Conservation (phyloP, 2,113 vertebrate species). For the Orthonyx spaldingii region DNA sequence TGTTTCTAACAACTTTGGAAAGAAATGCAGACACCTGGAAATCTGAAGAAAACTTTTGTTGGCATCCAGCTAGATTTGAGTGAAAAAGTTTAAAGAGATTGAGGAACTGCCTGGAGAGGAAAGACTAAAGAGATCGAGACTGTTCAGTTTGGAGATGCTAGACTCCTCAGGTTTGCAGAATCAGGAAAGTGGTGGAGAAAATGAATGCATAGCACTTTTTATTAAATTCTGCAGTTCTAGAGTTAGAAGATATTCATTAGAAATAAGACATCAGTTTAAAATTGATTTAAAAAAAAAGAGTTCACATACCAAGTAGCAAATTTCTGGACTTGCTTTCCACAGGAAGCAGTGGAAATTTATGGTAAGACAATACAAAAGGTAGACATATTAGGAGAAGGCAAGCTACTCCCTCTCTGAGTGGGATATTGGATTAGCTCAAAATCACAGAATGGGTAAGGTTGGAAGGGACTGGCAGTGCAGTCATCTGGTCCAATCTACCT, state of each 20-base stretch:
- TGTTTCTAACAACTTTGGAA: not conserved
- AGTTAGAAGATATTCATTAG: not conserved
- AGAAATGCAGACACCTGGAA: not conserved
- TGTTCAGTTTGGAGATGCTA: not conserved
- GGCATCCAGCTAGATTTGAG: not conserved
- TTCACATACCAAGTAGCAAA: not conserved
- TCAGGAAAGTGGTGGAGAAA: not conserved
- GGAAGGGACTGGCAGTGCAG: not conserved
- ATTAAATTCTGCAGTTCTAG: not conserved
- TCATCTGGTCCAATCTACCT: not conserved
- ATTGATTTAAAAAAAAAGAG: not conserved
- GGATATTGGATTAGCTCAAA: not conserved
- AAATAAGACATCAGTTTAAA: not conserved
- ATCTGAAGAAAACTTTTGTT: not conserved
- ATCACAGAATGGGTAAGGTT: not conserved
- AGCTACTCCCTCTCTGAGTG: not conserved
- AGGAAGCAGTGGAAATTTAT: not conserved
- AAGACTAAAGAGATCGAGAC: not conserved
- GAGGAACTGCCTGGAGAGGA: not conserved
- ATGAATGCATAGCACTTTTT: not conserved
- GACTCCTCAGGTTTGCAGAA: not conserved
- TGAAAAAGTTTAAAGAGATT: not conserved
- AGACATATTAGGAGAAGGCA: not conserved
- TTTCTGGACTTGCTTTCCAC: not conserved
- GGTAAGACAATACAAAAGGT: not conserved